These are phyloP conservation scores for Remorina albescens DNA, from an alignment of 2,797 vertebrate species.

Conservation along the genomic window DNA sequence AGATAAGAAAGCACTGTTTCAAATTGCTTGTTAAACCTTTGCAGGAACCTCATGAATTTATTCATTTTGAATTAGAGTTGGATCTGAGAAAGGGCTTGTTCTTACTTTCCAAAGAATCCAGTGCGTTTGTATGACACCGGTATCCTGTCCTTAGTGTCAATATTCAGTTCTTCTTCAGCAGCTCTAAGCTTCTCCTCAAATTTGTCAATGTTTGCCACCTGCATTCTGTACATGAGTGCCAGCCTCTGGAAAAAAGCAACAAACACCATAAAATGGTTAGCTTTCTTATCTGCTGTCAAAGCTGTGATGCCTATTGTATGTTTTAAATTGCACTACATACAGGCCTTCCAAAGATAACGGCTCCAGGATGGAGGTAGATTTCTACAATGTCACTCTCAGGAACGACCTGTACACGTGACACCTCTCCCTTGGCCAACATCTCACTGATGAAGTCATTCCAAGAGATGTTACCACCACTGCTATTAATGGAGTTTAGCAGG, in stretches of 20 bases:
- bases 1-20: neutral
- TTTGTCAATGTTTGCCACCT: constrained; percentile 96
- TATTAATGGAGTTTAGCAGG: constrained; percentile 84
- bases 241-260: constrained; percentile 83
- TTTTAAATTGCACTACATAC: constrained; percentile 77
- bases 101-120: constrained; percentile 96
- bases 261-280: neutral
- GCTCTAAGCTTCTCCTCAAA: constrained; percentile 97
- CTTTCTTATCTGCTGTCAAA: neutral
- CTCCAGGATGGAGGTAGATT: constrained; percentile 92
- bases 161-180: constrained; percentile 93
- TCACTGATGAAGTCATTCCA: constrained; percentile 98
- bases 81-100: neutral
- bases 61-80: constrained; percentile 2
- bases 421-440: constrained; percentile 98
- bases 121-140: constrained; percentile 95
- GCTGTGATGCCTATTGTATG: neutral
- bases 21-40: neutral
- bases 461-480: constrained; percentile 90
- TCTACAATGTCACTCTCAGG: constrained; percentile 95
- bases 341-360: constrained; percentile 92
- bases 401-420: constrained; percentile 92
- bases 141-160: constrained; percentile 92
- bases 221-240: constrained; percentile 92
- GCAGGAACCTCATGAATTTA: neutral